These are phyloP conservation scores for Huso huso DNA, from an alignment of 2,797 vertebrate genomes.

Conservation along the genomic window DNA sequence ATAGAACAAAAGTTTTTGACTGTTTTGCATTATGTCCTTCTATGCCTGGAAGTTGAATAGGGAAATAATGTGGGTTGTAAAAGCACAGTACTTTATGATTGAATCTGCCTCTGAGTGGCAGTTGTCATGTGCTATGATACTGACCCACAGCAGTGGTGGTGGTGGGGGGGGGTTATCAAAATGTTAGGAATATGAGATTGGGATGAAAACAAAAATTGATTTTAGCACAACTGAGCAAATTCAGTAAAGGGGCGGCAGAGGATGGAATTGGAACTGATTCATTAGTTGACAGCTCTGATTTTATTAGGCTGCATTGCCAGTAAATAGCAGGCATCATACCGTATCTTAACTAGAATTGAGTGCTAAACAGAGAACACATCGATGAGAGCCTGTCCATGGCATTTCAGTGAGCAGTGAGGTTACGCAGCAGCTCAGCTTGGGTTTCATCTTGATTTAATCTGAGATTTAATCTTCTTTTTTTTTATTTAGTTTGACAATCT, in stretches of 20 bases:
- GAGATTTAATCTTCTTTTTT: neutral
- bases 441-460: constrained; percentile 1
- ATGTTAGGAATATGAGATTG: too few relatives aligned
- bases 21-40: too few relatives aligned
- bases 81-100: too few relatives aligned
- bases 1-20: too few relatives aligned
- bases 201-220: too few relatives aligned
- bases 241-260: neutral
- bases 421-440: neutral
- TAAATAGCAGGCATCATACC: neutral
- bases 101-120: too few relatives aligned
- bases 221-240: neutral
- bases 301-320: neutral
- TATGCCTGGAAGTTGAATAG: too few relatives aligned
- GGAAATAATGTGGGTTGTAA: too few relatives aligned
- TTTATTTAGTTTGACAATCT: neutral
- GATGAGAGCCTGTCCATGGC: neutral
- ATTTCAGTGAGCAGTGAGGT: neutral
- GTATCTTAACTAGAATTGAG: neutral
- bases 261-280: neutral
- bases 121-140: too few relatives aligned
- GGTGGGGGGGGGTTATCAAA: too few relatives aligned
- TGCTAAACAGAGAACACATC: neutral
- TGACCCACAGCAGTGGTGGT: too few relatives aligned
- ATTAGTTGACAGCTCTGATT: neutral